Evolutionary conservation across 1,140 invertebrate species (phyloP), one percentile per base, ranked within the genome.

Genomic region (Drosophila aff.): DNA sequence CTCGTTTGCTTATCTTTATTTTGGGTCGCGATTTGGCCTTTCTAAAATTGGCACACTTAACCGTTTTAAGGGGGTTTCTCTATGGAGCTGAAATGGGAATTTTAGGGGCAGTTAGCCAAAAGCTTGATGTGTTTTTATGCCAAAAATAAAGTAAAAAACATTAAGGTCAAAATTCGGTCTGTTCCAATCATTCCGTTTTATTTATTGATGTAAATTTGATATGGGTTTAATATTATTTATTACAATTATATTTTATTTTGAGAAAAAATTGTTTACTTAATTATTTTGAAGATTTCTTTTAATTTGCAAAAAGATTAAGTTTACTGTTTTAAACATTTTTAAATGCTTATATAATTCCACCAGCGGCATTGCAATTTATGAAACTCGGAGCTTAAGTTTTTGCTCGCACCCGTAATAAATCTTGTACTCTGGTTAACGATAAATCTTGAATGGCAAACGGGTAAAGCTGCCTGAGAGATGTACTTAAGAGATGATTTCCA

Each of bases 31-130:
- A n/a, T 23, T 49, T 59, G 38, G 67, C 69, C 69, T 73, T 73
- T 73, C 69, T 73, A 73, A 73, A 61, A 50, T 73, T 73, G 67
- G 31, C 55, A 73, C 67, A 73, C 67, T 72, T 50, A 36, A 43
- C 11, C 11, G 23, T 28, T 46, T 38, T 46, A 4, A 26, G 21
- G 31, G 28, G 60, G 62, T 23, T 18, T 40, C 28, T 26, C 7
- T 21, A 23, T 43, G 16, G 10, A 53, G 7, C 49, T 18, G 31
- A 26, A 68, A 55, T 40, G 40, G 13, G 28, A 2, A 52, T 28
- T 52, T 65, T 52, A 63, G n/a, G 10, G 59, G 18, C 11, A 38
- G 40, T 68, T 68, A 40, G 46, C 13, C 15, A 68, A 63, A 16
- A 40, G 44, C 63, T 68, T 40, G 26, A 47, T 38, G 9, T 9